Percentiles rank a stretch among this genome's conserved stretches.
Conservation (phyloP, 2,888 invertebrate genomes). For the Oligia strigilis region DNA sequence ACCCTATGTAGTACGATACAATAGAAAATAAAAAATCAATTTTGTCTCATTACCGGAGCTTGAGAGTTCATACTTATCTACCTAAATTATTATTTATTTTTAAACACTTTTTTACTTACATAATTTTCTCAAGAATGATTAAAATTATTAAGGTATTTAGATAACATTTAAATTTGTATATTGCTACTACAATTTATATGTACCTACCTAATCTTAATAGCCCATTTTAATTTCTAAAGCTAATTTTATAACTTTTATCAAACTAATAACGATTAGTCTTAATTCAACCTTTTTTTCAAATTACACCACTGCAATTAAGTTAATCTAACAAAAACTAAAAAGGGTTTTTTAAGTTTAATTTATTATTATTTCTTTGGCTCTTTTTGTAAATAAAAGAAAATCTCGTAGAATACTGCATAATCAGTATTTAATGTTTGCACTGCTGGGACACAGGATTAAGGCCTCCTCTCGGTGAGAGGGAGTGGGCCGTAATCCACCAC, state of each 20-base stretch:
- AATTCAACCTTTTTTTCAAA: slow-evolving; percentile 13
- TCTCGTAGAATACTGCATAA: not conserved
- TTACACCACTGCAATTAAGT: slow-evolving; percentile 10
- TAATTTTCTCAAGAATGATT: not conserved
- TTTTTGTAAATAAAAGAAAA: not conserved
- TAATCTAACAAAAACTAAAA: slow-evolving; percentile 19
- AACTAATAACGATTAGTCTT: slow-evolving; percentile 19
- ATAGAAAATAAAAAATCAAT: no score
- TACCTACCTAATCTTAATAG: not conserved
- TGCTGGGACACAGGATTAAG: not conserved
- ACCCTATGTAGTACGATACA: no score
- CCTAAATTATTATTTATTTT: not conserved
- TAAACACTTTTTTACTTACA: not conserved
- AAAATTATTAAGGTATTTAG: not conserved
- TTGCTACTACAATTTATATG: not conserved
- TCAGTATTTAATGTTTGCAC: not conserved
- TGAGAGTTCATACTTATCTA: not conserved
- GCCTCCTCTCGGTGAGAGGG: not conserved
- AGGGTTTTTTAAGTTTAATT: slow-evolving; percentile 9
- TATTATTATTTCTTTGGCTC: not conserved
- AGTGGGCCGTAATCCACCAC: not conserved
- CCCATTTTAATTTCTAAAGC: slow-evolving; percentile 6
- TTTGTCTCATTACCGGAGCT: no score
- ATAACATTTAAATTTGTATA: not conserved
- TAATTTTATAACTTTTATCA: slow-evolving; percentile 25